Conservation (phyloP, 2,888 invertebrate species). For the Dugesia japonica region DNA sequence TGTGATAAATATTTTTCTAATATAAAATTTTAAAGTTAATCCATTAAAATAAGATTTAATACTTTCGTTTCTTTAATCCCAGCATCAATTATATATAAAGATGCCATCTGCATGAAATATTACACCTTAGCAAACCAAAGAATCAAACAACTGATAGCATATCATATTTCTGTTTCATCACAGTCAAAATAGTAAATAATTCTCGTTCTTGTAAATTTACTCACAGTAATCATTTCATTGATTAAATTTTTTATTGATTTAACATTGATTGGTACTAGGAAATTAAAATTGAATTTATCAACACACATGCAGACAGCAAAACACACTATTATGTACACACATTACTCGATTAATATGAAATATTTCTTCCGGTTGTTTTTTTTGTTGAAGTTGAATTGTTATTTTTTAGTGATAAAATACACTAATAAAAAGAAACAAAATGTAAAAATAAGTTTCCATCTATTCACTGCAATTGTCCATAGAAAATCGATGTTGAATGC, state of each 20-base stretch:
- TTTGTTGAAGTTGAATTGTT: too few species aligned
- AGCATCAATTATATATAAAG: not conserved
- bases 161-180: slow-evolving; percentile 14
- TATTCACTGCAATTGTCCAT: not conserved
- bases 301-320: too few species aligned
- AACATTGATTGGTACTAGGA: too few species aligned
- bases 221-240: not conserved
- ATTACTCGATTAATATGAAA: too few species aligned
- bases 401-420: too few species aligned
- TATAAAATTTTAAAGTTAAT: too few species aligned
- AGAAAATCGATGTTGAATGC: not conserved
- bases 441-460: too few species aligned
- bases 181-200: slow-evolving; percentile 20
- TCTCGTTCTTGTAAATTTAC: not conserved
- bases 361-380: not conserved
- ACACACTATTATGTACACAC: too few species aligned
- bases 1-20: too few species aligned
- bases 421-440: too few species aligned
- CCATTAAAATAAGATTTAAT: too few species aligned
- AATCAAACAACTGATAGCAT: slow-evolving; percentile 16
- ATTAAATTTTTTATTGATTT: not conserved
- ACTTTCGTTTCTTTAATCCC: not conserved
- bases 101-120: not conserved
- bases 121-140: slow-evolving; percentile 15
- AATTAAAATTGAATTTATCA: not conserved